phyloP scores from a whole-genome alignment of 2,797 vertebrate species.

The Siniperca obscura region DNA sequence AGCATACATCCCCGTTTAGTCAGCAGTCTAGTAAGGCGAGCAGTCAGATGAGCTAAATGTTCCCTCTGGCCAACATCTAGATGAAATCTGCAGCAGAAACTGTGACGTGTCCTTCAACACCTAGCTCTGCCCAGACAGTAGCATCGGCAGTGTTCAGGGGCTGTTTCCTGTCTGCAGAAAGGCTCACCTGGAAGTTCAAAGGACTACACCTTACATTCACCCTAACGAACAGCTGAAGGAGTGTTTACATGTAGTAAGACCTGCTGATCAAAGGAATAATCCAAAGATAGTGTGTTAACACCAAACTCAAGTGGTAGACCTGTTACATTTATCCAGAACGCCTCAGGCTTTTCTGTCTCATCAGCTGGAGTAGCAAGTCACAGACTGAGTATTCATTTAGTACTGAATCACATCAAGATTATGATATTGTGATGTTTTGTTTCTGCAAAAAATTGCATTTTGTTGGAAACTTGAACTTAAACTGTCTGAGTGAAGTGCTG shows the following conservation, averaged over 20 bases:
- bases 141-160: no score
- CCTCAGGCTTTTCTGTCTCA: neutral
- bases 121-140: neutral
- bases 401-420: neutral
- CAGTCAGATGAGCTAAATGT: neutral
- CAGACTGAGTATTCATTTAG: neutral
- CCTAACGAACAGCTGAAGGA: neutral
- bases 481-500: neutral
- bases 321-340: neutral
- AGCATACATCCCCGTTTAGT: neutral
- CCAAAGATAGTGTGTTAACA: neutral
- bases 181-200: neutral
- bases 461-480: neutral
- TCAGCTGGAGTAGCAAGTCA: neutral
- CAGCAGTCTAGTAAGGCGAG: neutral
- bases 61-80: neutral
- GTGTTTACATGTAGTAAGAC: neutral
- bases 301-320: neutral
- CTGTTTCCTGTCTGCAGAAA: neutral
- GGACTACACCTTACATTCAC: neutral
- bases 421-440: neutral
- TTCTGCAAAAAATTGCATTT: constrained; percentile 1
- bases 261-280: neutral
- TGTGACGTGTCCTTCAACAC: no score
- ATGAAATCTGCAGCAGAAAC: neutral